Evolutionary conservation across 2,797 vertebrate species (phyloP), one percentile per base, ranked within the genome.

Genomic region (Discoglossus pictus): DNA sequence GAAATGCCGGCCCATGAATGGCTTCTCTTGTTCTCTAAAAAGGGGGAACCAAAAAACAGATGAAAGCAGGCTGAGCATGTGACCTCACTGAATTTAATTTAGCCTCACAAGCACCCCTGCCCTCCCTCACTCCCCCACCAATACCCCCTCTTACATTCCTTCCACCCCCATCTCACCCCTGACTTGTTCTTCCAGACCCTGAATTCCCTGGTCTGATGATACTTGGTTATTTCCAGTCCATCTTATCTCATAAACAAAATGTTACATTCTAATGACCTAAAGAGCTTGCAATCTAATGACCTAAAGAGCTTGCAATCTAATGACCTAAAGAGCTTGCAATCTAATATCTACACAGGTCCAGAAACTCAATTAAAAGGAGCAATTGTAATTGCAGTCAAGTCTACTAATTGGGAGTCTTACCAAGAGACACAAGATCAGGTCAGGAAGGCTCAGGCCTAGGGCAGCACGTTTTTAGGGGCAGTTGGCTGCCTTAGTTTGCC

Each of bases 1-100:
- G 59, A 70, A 60, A 70, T 63, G 60, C 60, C 60, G 36, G 60
- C 50, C 35, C 51, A 70, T 70, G 60, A 70, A 70, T 63, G 52
- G 13, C 4, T 51, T 43, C 27, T 18, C 59, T 70, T 70, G 68
- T 70, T 70, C 68, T 70, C 46, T 42, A 56, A 70, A 42, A 61
- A 31, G 35, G 39, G 48, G 67, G 68, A 58, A 63, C 59, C 60
- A 27, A 63, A 70, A 70, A 70, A 63, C 59, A 63, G 60, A 63
- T 63, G 59, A 63, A 70, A 70, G 60, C 68, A 70, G 52, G 68
- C 60, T 63, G 68, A 70, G 60, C 68, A 70, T 70, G 68, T 70
- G 68, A 70, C 60, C 68, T 70, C 60, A 63, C 11, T 43, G 68
- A 70, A 70, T 70, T 70, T 70, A 70, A 70, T 70, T 70, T 70